Conservation (phyloP, 2,113 vertebrate genomes). For the Passer domesticus region DNA sequence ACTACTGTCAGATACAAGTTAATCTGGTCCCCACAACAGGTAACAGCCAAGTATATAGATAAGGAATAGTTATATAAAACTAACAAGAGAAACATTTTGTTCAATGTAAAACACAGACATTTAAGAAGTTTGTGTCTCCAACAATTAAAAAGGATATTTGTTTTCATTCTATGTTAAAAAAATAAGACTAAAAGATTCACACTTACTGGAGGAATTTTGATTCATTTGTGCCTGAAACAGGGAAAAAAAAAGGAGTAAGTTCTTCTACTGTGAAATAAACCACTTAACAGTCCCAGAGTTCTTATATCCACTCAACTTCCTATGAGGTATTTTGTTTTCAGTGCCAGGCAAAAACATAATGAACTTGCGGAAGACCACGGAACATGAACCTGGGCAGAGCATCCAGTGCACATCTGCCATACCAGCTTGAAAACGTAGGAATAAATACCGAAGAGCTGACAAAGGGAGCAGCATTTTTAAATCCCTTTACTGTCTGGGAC, state of each 20-base stretch:
- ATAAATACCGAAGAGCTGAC: neutral
- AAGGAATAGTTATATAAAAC: neutral
- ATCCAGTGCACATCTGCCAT: neutral
- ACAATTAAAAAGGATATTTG: neutral
- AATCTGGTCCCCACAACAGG: neutral
- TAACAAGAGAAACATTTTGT: neutral
- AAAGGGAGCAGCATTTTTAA: neutral
- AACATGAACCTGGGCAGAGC: neutral
- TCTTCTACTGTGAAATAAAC: neutral
- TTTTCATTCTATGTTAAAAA: neutral
- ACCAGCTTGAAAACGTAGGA: neutral
- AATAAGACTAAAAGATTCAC: slow-evolving; percentile 1
- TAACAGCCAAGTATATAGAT: neutral
- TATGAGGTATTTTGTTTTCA: neutral
- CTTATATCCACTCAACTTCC: neutral
- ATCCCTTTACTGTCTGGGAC: neutral
- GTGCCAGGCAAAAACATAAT: neutral
- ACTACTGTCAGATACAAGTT: neutral
- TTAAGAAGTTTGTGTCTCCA: neutral
- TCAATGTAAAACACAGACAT: neutral
- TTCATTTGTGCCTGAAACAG: slow-evolving; percentile 88
- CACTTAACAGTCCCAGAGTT: neutral
- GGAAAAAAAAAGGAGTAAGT: slow-evolving; percentile 40
- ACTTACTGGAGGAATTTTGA: slow-evolving; percentile 95
- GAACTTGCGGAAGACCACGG: neutral